These are phyloP conservation scores for Junonia oenone DNA, from an alignment of 2,888 invertebrate genomes.

Conservation along the genomic window DNA sequence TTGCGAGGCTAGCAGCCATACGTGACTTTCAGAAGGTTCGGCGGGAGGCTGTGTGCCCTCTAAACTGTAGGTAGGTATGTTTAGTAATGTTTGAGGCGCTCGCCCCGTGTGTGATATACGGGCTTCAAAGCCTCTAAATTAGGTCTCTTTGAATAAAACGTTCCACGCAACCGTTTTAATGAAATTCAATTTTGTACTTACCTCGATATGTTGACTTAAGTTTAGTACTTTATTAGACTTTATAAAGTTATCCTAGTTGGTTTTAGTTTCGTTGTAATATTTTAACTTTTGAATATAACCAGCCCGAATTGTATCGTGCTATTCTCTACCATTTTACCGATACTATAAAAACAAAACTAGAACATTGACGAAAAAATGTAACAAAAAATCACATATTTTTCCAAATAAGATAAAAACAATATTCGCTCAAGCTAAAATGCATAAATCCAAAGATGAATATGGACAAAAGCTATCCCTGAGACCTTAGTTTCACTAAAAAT, in stretches of 20 bases:
- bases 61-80: constrained; percentile 37
- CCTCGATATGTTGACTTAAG: constrained; percentile 1
- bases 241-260: not conserved
- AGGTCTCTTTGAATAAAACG: constrained; percentile 66
- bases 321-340: too few species aligned
- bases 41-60: constrained; percentile 58
- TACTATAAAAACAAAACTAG: too few species aligned
- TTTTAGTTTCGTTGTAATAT: not conserved
- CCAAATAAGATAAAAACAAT: too few species aligned
- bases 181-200: constrained; percentile 18
- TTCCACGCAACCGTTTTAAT: constrained; percentile 16
- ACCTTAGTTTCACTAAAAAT: not conserved
- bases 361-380: too few species aligned
- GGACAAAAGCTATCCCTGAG: too few species aligned
- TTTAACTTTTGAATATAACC: too few species aligned
- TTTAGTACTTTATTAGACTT: not conserved
- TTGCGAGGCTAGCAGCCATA: constrained; percentile 68
- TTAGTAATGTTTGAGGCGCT: constrained; percentile 52
- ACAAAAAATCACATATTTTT: too few species aligned
- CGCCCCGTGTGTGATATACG: constrained; percentile 60
- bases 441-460: too few species aligned
- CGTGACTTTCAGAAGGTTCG: constrained; percentile 74
- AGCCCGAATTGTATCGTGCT: too few species aligned
- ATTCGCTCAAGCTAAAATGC: too few species aligned
- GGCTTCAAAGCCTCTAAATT: constrained; percentile 71